Evolutionary conservation across 2,113 vertebrate species (phyloP).

Genomic region (Octodon degus): DNA sequence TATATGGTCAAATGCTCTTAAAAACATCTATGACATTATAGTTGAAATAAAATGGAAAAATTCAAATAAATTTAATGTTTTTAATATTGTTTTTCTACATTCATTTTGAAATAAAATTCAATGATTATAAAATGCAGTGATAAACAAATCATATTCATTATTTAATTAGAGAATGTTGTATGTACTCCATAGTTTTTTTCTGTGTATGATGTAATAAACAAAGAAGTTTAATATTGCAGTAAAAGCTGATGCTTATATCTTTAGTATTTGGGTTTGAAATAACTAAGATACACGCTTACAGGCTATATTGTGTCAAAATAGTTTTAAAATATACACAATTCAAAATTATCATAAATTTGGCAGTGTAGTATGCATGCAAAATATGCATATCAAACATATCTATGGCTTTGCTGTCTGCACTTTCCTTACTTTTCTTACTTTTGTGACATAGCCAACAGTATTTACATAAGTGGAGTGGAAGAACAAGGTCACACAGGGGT

Average conservation of each 20-base stretch:
- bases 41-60: not conserved
- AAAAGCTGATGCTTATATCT: not conserved
- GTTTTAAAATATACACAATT: not conserved
- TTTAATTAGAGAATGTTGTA: not conserved
- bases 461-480: not conserved
- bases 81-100: not conserved
- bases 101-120: constrained; percentile 11
- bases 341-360: not conserved
- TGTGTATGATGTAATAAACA: not conserved
- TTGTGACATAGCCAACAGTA: constrained; percentile 32
- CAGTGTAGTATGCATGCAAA: not conserved
- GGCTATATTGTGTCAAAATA: not conserved
- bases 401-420: not conserved
- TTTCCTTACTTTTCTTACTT: constrained; percentile 43
- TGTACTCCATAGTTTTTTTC: not conserved
- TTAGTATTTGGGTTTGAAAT: not conserved
- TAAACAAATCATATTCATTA: not conserved
- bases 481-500: not conserved
- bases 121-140: not conserved
- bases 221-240: not conserved
- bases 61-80: not conserved
- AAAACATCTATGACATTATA: not conserved
- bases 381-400: not conserved
- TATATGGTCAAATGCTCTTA: not conserved
- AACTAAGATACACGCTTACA: not conserved